Evolutionary conservation across 2,888 invertebrate genomes (phyloP).

Genomic region (Phasia obesa): DNA sequence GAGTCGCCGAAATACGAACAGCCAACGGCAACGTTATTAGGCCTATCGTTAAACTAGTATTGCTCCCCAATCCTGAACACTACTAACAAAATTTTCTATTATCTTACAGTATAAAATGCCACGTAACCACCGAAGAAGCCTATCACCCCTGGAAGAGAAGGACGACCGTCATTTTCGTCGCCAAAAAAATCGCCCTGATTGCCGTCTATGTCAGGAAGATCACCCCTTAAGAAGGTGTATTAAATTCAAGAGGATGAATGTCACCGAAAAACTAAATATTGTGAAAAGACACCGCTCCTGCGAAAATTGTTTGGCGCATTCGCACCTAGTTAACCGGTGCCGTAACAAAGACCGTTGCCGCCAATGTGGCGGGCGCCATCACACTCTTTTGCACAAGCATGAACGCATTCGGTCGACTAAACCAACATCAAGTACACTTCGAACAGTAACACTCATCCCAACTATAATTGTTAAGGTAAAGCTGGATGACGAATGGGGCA

Average conservation of each 20-base stretch:
- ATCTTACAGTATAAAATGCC: not conserved
- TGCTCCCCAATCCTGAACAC: not conserved
- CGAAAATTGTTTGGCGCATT: not conserved
- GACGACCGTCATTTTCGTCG: not conserved
- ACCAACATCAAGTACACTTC: too few species aligned
- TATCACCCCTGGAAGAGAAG: not conserved
- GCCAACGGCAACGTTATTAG: not conserved
- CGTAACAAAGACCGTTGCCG: not conserved
- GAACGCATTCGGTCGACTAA: too few species aligned
- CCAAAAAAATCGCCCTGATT: not conserved
- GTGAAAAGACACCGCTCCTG: not conserved
- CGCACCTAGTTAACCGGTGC: not conserved
- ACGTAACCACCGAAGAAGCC: not conserved
- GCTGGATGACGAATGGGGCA: not conserved
- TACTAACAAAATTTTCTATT: not conserved
- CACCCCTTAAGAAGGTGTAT: not conserved
- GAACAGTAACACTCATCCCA: not conserved
- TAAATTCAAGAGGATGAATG: not conserved
- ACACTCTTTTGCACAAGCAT: not conserved
- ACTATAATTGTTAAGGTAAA: slow-evolving; percentile 1
- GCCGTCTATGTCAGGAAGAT: not conserved
- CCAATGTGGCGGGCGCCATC: not conserved
- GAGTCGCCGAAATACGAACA: slow-evolving; percentile 1
- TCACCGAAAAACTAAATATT: not conserved
- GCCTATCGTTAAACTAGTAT: not conserved